These are phyloP conservation scores for Pangasianodon gigas DNA, from an alignment of 2,113 vertebrate genomes.

Conservation along the genomic window DNA sequence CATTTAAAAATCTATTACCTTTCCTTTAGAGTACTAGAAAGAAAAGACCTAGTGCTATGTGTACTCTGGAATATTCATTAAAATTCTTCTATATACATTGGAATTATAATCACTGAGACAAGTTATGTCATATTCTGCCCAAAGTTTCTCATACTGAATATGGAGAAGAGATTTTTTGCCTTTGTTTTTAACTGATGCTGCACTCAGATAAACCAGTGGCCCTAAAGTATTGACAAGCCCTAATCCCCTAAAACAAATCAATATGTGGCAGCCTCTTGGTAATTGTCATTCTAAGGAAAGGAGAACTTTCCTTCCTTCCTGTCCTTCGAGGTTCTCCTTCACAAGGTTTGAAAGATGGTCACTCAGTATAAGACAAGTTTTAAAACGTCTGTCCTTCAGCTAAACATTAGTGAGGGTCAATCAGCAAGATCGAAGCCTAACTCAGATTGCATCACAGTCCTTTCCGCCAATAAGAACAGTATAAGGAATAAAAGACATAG, in stretches of 20 bases:
- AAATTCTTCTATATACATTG: background rate
- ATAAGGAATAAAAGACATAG: background rate
- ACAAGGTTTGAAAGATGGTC: background rate
- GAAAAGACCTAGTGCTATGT: background rate
- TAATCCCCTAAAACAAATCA: slow-evolving; percentile 1
- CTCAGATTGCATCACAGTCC: background rate
- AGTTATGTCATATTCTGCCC: too few species aligned
- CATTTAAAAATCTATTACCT: slow-evolving; percentile 14
- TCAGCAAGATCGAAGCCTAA: background rate
- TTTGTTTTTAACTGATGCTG: slow-evolving; percentile 5
- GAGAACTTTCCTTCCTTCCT: background rate
- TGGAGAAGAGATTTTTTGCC: background rate
- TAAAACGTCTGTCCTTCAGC: background rate
- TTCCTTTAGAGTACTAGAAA: background rate
- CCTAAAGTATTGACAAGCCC: slow-evolving; percentile 8
- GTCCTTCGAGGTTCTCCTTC: background rate
- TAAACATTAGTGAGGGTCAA: background rate
- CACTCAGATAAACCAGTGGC: background rate
- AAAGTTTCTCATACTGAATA: background rate
- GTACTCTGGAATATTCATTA: background rate
- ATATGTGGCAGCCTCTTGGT: background rate
- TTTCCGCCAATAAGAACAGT: background rate
- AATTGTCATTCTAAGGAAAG: slow-evolving; percentile 10
- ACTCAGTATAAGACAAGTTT: background rate
- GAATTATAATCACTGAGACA: background rate